Conservation (phyloP, 2,797 vertebrate genomes). For the Rallus crepitans region DNA sequence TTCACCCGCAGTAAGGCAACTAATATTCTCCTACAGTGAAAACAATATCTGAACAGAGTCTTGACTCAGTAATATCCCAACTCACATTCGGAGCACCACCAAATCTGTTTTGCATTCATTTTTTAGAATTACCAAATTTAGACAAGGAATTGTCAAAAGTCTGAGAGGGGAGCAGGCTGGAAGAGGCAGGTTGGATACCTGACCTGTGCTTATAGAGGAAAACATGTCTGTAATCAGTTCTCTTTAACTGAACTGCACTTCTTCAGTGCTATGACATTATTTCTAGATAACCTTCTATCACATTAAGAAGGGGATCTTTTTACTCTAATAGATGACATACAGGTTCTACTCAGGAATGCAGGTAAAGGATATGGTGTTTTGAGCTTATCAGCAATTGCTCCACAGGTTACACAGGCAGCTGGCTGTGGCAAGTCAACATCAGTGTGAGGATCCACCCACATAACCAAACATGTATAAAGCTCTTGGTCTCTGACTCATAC, state of each 20-base stretch:
- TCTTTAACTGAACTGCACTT: neutral
- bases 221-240: neutral
- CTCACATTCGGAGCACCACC: neutral
- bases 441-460: slow-evolving; percentile 43
- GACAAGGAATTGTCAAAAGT: neutral
- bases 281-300: neutral
- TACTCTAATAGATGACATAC: neutral
- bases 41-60: neutral
- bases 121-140: neutral
- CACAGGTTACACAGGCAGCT: slow-evolving; percentile 9
- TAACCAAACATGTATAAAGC: slow-evolving; percentile 29
- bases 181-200: neutral
- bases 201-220: neutral
- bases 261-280: neutral
- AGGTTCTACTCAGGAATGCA: neutral
- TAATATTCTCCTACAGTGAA: neutral
- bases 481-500: slow-evolving; percentile 38
- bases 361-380: neutral
- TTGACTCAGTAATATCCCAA: neutral
- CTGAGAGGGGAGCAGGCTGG: neutral
- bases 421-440: neutral
- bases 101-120: neutral
- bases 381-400: neutral
- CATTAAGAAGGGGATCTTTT: neutral
- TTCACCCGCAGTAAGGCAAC: neutral